Evolutionary conservation across 2,888 invertebrate species (phyloP).

Genomic region (Odontocerum albicorne): DNA sequence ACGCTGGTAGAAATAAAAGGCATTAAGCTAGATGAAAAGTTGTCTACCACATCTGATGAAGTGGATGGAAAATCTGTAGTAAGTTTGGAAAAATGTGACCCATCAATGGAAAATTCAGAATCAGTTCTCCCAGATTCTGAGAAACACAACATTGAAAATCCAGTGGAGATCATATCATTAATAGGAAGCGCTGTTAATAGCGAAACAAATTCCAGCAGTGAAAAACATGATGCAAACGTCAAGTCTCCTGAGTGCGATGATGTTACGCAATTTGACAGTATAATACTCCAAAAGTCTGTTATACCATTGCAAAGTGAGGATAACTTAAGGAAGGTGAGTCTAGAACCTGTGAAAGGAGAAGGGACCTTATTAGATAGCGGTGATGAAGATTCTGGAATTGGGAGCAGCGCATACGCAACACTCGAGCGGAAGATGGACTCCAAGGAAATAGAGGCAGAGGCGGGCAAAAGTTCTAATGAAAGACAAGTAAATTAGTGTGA

Average conservation of each 20-base stretch:
- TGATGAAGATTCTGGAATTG: slow-evolving; percentile 67
- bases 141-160: background rate
- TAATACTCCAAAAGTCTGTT: slow-evolving; percentile 35
- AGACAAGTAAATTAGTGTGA: slow-evolving; percentile 24
- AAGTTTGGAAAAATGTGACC: background rate
- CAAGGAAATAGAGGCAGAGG: slow-evolving; percentile 11
- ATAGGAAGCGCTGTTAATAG: slow-evolving; percentile 1
- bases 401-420: slow-evolving; percentile 62
- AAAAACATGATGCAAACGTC: background rate
- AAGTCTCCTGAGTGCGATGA: background rate
- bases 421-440: slow-evolving; percentile 50
- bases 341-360: slow-evolving; percentile 56
- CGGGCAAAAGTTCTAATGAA: slow-evolving; percentile 15
- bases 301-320: slow-evolving; percentile 42
- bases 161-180: slow-evolving; percentile 11
- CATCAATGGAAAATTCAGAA: background rate
- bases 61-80: background rate
- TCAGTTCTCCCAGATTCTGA: too few species aligned
- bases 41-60: background rate
- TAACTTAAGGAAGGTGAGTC: slow-evolving; percentile 39
- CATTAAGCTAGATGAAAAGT: background rate
- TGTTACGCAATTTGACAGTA: slow-evolving; percentile 26
- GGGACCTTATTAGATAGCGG: slow-evolving; percentile 65
- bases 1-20: slow-evolving; percentile 6
- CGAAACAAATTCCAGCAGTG: background rate